phyloP scores from a whole-genome alignment of 1,140 invertebrate genomes.

The Eriocheir sinensis region DNA sequence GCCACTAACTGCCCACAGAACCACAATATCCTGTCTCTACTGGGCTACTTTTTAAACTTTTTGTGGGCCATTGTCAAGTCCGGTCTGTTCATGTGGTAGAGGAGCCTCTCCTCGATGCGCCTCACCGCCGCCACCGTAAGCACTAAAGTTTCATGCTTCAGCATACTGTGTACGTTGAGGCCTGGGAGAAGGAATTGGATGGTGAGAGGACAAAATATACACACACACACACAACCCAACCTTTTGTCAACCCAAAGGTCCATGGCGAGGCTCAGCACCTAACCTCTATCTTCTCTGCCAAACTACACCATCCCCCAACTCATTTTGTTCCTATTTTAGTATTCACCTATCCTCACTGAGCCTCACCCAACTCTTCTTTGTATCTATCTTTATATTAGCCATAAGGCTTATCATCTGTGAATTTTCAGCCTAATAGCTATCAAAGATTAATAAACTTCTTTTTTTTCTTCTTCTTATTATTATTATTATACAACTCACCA shows the following conservation, averaged over 20 bases:
- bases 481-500: conserved; percentile 83
- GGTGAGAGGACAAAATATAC: background rate
- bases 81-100: conserved; percentile 59
- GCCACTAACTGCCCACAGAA: background rate
- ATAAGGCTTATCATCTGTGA: too few species aligned
- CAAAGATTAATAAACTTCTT: too few species aligned
- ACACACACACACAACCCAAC: background rate
- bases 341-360: background rate
- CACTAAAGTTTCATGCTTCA: conserved; percentile 97
- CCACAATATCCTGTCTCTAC: background rate
- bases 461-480: background rate
- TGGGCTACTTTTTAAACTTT: background rate
- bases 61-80: background rate
- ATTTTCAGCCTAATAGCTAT: background rate
- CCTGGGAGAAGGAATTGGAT: conserved; percentile 82
- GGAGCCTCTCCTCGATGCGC: conserved; percentile 89
- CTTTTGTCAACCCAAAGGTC: too few species aligned
- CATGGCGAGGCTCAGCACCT: too few species aligned
- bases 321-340: background rate
- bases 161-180: conserved; percentile 90
- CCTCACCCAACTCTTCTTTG: background rate
- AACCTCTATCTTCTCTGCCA: background rate
- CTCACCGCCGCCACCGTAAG: conserved; percentile 93
- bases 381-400: background rate
- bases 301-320: background rate